phyloP scores from a whole-genome alignment of 53 echinoderm and acorn worm species.

The Actinopyga echinites region DNA sequence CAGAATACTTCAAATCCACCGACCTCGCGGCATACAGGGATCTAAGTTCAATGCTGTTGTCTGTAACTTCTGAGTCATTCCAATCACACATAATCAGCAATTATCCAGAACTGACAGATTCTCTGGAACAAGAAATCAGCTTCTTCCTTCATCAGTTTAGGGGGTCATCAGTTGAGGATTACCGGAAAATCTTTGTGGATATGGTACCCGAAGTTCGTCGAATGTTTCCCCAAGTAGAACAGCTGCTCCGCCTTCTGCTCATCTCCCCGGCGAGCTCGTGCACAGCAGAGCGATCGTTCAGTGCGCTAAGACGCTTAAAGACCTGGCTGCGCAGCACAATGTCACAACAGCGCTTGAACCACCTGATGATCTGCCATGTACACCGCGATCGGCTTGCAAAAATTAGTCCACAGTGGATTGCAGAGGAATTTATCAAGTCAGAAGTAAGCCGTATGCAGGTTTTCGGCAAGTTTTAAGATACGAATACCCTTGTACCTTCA shows the following conservation, averaged over 20 bases:
- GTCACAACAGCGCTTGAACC: constrained; percentile 59
- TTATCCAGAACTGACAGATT: constrained; percentile 36
- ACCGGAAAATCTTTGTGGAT: background rate
- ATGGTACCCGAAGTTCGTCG: constrained; percentile 33
- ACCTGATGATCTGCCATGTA: constrained; percentile 58
- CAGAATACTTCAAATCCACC: constrained; percentile 40
- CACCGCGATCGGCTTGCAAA: constrained; percentile 45
- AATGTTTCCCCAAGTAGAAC: constrained; percentile 52
- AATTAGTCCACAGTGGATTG: constrained; percentile 10
- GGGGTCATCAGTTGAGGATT: constrained; percentile 29
- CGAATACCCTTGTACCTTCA: too few species aligned
- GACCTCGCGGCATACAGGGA: constrained; percentile 37
- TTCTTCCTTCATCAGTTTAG: constrained; percentile 42
- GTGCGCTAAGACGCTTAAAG: constrained; percentile 52
- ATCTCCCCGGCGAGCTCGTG: constrained; percentile 61
- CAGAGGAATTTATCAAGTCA: constrained; percentile 37
- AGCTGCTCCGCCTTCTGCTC: constrained; percentile 35
- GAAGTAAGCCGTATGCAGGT: background rate
- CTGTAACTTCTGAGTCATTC: background rate
- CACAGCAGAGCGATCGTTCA: constrained; percentile 55
- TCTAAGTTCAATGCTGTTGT: constrained; percentile 28
- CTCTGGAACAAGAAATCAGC: constrained; percentile 19
- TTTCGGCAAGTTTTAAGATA: too few species aligned
- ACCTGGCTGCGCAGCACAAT: constrained; percentile 63
- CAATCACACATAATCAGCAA: constrained; percentile 21